phyloP scores from a whole-genome alignment of 2,113 vertebrate genomes.

The Turdus rufiventris region DNA sequence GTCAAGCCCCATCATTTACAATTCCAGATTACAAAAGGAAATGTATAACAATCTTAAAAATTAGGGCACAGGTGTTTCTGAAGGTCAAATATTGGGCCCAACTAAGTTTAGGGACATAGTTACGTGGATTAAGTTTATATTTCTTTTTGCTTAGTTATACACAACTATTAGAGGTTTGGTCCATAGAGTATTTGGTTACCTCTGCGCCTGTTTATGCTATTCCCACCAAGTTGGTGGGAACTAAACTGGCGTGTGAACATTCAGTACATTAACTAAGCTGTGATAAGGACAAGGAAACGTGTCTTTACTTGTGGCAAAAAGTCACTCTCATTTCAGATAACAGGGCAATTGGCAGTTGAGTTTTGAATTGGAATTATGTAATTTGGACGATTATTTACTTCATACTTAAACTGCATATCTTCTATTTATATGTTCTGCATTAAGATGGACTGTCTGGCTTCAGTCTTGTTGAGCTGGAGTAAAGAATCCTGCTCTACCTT shows the following conservation, averaged over 20 bases:
- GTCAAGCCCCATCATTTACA: neutral
- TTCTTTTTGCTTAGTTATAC: neutral
- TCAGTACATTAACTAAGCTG: neutral
- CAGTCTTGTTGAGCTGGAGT: neutral
- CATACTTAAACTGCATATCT: neutral
- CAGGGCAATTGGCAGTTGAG: slow-evolving; percentile 3
- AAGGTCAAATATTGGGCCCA: neutral
- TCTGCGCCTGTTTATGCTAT: neutral
- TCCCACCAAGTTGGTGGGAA: neutral
- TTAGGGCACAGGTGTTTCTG: neutral
- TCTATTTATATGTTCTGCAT: slow-evolving; percentile 14
- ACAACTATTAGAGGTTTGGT: neutral
- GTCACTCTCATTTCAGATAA: slow-evolving; percentile 12
- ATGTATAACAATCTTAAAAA: neutral
- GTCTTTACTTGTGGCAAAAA: slow-evolving; percentile 39
- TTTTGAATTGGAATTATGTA: slow-evolving; percentile 35
- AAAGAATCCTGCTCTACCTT: neutral
- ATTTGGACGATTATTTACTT: neutral
- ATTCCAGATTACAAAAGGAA: neutral
- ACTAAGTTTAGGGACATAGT: neutral
- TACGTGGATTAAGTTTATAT: neutral
- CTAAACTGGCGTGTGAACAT: neutral
- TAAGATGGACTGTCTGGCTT: slow-evolving; percentile 23
- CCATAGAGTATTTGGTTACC: neutral
- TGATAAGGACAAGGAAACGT: neutral